Percentiles rank a stretch among this genome's conserved stretches.
phyloP scores from a whole-genome alignment of 35 echinoderm and acorn worm genomes.

The Apostichopus parvimensis region DNA sequence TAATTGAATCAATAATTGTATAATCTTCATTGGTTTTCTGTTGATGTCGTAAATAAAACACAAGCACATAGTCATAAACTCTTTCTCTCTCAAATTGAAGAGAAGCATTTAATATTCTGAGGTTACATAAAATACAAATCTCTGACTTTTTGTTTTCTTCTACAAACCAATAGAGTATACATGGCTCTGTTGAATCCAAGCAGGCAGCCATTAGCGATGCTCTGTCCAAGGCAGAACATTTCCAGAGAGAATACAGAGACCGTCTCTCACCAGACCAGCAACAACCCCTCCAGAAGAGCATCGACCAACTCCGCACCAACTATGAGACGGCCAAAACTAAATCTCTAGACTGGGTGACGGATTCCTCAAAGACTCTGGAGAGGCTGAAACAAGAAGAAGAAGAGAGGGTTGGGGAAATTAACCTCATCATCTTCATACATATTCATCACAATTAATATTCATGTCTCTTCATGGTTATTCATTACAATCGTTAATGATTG shows the following conservation, averaged over 20 bases:
- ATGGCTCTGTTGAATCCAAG: conserved; percentile 65
- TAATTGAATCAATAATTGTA: too few relatives aligned
- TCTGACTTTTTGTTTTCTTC: too few relatives aligned
- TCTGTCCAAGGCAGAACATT: conserved; percentile 80
- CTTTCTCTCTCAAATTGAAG: neutral
- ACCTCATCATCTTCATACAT: conserved; percentile 49
- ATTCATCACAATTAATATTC: conserved; percentile 34
- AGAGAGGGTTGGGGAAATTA: conserved; percentile 82
- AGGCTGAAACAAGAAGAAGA: conserved; percentile 76
- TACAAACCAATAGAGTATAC: conserved; percentile 33
- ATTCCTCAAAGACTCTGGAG: conserved; percentile 61
- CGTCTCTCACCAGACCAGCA: conserved; percentile 77
- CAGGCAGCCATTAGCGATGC: conserved; percentile 86
- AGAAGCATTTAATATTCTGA: neutral
- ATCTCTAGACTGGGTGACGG: conserved; percentile 73
- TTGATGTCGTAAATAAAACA: too few relatives aligned
- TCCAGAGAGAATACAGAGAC: conserved; percentile 78
- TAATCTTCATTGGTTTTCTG: too few relatives aligned
- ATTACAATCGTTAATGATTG: neutral
- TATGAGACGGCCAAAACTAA: conserved; percentile 73
- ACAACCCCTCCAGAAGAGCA: conserved; percentile 71
- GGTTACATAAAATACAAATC: neutral
- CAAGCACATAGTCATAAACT: too few relatives aligned
- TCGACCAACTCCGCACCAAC: conserved; percentile 69
- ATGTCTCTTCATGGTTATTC: conserved; percentile 5